Conservation (phyloP, 2,113 vertebrate species). For the Bubo bubo region DNA sequence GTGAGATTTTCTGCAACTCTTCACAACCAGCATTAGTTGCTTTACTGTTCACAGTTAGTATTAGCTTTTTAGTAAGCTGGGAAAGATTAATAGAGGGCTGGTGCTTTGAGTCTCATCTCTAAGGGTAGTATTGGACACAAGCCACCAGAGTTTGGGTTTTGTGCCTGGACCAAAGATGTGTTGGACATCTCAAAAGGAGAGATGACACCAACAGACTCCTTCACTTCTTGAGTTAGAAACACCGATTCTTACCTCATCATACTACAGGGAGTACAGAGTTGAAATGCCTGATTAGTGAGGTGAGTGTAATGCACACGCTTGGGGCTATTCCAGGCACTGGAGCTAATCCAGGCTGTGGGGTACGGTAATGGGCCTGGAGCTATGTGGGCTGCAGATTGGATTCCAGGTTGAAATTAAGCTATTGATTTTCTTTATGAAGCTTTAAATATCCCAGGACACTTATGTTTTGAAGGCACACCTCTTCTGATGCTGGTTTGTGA, state of each 20-base stretch:
- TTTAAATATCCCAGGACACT: neutral
- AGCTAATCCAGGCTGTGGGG: neutral
- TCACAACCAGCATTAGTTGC: neutral
- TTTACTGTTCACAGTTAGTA: neutral
- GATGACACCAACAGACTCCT: neutral
- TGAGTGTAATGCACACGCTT: neutral
- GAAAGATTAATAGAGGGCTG: neutral
- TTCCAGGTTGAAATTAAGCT: neutral
- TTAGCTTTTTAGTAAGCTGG: neutral
- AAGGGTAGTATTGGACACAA: neutral
- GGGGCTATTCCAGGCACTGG: constrained; percentile 24
- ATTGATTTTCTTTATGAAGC: neutral
- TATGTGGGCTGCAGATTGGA: neutral
- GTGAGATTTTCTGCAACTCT: neutral
- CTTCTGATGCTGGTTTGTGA: neutral
- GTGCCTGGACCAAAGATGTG: neutral
- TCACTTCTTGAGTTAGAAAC: neutral
- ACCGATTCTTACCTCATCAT: neutral
- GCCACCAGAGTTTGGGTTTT: neutral
- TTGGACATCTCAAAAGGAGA: neutral
- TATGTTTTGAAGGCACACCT: neutral
- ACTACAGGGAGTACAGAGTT: neutral
- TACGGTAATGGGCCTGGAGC: neutral
- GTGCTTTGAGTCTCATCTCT: neutral
- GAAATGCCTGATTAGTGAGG: constrained; percentile 9